Evolutionary conservation across 1,140 invertebrate species (phyloP), one percentile per base, ranked within the genome.

Genomic region (Drosophila asahinai): DNA sequence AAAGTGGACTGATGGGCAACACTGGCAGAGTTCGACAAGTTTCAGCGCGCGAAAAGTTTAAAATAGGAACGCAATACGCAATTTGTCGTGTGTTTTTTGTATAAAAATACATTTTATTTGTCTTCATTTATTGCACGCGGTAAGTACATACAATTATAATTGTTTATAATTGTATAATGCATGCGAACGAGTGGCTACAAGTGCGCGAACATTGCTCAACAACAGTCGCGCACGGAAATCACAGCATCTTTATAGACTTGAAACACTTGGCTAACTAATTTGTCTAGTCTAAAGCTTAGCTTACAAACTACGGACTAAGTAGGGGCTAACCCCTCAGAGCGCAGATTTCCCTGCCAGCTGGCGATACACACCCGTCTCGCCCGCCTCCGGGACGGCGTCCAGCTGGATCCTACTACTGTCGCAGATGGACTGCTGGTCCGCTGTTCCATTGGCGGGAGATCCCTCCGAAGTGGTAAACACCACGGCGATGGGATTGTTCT

Each of bases 181-280:
- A 30, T 73, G 83, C 60, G 73, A 72, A 68, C 58, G 57, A 62
- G 75, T 73, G 51, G 62, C 60, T 80, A 80, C 67, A 66, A 71
- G 64, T 52, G 47, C 36, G 52, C 81, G 55, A 74, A 72, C 43
- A 78, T 89, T 83, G 77, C 51, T 83, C 75, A 83, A 83, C 70
- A 76, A 83, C 68, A 82, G 70, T 80, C 72, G 87, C 83, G 68
- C 83, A 90, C 80, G 72, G 51, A 77, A 80, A 90, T 90, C 86
- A 90, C 86, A 90, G 86, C 86, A 86, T 86, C 86, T 90, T 90
- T 86, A 86, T 91, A 80, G 86, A 90, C 81, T 75, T 83, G 59
- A 72, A 83, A 80, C 72, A 87, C 67, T 83, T 71, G 49, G 49
- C 81, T 83, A 59, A 80, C 71, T 55, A 83, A 83, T 73, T 81